Evolutionary conservation across 1,140 invertebrate species (phyloP), one percentile per base, ranked within the genome.

Genomic region (Olivierus martensii): DNA sequence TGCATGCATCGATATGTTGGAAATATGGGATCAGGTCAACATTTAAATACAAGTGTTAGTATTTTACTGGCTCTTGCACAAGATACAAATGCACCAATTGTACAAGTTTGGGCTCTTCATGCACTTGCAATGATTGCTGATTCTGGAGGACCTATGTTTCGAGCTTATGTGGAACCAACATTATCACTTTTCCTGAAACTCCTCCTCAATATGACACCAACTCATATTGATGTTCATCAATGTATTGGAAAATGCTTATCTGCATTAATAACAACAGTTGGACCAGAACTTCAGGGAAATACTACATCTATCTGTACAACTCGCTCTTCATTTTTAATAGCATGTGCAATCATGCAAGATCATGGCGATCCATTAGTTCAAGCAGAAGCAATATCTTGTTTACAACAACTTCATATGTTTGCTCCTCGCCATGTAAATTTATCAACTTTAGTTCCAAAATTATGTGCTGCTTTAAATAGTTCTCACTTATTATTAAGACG

Each of bases 401-500:
- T 98, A 38, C 96, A 99, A 67, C 91, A 99, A 65, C 73, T 99
- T 49, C 95, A 99, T 74, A 76, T 99, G 67, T 99, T 99, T 73
- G 92, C 92, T 55, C 91, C 92, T 0, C 76, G 83, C 60, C 88
- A 94, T 67, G 84, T 98, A 45, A 93, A 97, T 71, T 73, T 97
- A 53, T 84, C 87, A 53, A 83, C 84, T 6, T 73, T 99, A 3
- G 91, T 99, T 55, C 90, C 92, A 35, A 86, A 85, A 50, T 74
- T 98, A 53, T 96, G 91, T 71, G 89, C 91, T 74, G 21, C 19
- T 36, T 36, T 46, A 36, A 46, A 22, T 1, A 92, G 84, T 64
- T 82, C 85, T 55, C 90, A 96, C 73, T 72, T 98, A 19, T 73
- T 92, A 15, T 69, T 99, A 12, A 77, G 95, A 43, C 82, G 92